Evolutionary conservation across 2,888 invertebrate genomes (phyloP), one percentile per base, ranked within the genome.

Genomic region (Lissocephala sabroskyi): DNA sequence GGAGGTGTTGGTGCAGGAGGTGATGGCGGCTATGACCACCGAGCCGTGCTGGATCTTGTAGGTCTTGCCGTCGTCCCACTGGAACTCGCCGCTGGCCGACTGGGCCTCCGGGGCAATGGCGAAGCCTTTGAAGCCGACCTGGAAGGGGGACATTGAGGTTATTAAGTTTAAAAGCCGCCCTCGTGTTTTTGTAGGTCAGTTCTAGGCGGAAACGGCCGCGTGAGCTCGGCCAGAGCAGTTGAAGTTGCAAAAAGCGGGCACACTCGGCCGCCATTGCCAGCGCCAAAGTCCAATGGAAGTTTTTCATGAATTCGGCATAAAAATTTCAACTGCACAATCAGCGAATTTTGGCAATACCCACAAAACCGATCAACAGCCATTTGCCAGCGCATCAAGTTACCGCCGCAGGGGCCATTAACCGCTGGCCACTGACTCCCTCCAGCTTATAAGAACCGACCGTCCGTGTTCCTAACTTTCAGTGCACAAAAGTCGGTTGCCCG

Each of bases 1-100:
- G 70, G 95, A 95, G 0, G 98, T 98, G 82, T 99, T 99, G 45
- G 98, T 98, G 84, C 98, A 99, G 17, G 96, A 96, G 1, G 98
- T 98, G 68, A 98, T 98, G 44, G 98, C 98, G 0, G 98, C 97
- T 61, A 98, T 97, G 48, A 98, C 93, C 14, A 98, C 97, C 1
- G 96, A 95, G 2, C 98, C 97, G 83, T 98, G 96, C 0, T 86
- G 88, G 57, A 98, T 87, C 32, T 86, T 87, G 84, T 96, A 97
- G 54, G 92, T 90, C 58, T 89, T 87, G 4, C 92, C 93, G 74
- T 97, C 93, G 52, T 86, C 86, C 86, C 86, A 95, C 45, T 91
- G 89, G 85, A 98, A 95, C 64, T 90, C 89, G 0, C 91, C 92
- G 1, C 86, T 85, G 0, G 89, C 85, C 0, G 85, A 75, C 1